Conservation (phyloP, 1,140 invertebrate species). For the Nephila pilipes region DNA sequence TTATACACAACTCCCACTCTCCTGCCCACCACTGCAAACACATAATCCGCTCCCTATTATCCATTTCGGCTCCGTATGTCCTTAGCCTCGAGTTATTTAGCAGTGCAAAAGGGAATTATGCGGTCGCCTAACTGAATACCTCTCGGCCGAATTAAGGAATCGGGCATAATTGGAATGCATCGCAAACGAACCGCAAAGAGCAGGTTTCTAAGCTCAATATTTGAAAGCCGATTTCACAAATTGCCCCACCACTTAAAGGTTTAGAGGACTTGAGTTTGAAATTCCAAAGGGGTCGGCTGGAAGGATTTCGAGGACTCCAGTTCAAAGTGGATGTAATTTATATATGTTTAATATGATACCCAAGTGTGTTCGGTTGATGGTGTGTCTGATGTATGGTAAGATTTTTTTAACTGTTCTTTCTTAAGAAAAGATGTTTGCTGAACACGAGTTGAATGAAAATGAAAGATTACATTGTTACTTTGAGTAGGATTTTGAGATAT, state of each 20-base stretch:
- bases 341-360: too few species aligned
- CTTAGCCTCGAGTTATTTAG: not conserved
- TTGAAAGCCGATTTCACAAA: conserved; percentile 43
- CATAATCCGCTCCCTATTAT: conserved; percentile 16
- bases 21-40: not conserved
- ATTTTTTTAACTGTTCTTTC: too few species aligned
- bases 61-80: not conserved
- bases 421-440: too few species aligned
- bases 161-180: conserved; percentile 11
- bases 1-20: not conserved
- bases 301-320: not conserved
- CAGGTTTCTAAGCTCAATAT: conserved; percentile 1
- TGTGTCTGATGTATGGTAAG: too few species aligned
- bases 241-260: conserved; percentile 18
- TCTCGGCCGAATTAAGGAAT: conserved; percentile 19
- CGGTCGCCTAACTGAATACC: conserved; percentile 19
- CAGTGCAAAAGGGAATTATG: conserved; percentile 7
- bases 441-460: too few species aligned
- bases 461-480: too few species aligned
- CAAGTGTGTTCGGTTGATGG: too few species aligned
- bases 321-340: too few species aligned
- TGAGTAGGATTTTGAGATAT: too few species aligned
- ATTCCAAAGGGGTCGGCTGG: not conserved
- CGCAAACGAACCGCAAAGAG: conserved; percentile 34
- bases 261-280: not conserved